Evolutionary conservation across 2,113 vertebrate genomes (phyloP).

Genomic region (Bufo gargarizans): DNA sequence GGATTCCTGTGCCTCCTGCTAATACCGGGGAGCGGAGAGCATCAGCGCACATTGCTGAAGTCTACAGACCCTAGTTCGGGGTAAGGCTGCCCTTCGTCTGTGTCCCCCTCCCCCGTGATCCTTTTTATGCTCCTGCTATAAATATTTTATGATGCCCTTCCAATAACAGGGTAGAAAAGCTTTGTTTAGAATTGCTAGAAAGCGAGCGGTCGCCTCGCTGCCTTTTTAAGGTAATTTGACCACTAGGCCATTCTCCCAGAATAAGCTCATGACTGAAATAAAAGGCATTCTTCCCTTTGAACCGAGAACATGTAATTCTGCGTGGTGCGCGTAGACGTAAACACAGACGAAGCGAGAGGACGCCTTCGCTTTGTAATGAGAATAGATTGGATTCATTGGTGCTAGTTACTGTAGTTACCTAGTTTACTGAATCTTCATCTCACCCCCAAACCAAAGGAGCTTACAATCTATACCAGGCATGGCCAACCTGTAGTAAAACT

Average conservation of each 20-base stretch:
- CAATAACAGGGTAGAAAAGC: constrained; percentile 16
- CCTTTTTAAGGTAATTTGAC: constrained; percentile 18
- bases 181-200: constrained; percentile 34
- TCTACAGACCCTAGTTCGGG: neutral
- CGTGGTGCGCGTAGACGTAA: neutral
- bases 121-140: constrained; percentile 20
- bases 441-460: neutral
- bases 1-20: neutral
- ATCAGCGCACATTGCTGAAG: neutral
- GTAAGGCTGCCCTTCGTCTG: neutral
- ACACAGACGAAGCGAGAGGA: neutral
- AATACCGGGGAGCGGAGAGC: neutral
- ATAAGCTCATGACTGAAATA: constrained; percentile 2
- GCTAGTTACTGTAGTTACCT: neutral
- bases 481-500: too few relatives aligned
- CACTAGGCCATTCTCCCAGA: neutral
- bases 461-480: neutral
- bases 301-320: constrained; percentile 1
- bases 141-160: constrained; percentile 46
- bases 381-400: neutral
- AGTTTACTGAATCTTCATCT: neutral
- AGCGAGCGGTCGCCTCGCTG: neutral
- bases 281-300: neutral
- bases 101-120: neutral
- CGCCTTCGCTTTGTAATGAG: neutral